A percentile compares a stretch with the other conserved stretches of the same genome.
Conservation (phyloP, 1,140 invertebrate species). For the Hyphantria cunea region DNA sequence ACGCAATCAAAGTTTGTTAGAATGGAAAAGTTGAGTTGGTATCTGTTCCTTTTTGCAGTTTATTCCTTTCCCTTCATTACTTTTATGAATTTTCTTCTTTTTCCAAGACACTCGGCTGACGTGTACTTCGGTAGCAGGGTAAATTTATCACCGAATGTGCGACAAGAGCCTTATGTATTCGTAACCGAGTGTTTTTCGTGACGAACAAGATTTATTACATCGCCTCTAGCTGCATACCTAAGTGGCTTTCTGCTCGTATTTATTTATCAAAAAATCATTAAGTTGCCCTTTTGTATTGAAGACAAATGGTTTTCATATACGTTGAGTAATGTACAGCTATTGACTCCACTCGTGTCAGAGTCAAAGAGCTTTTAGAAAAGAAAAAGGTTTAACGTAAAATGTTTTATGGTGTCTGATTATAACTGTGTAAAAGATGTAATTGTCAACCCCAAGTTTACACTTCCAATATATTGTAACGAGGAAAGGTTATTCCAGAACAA, state of each 20-base stretch:
- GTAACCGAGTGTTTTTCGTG: constrained; percentile 34
- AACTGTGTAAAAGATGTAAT: neutral
- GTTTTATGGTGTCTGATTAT: constrained; percentile 13
- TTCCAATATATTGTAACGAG: no score
- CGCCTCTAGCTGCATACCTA: constrained; percentile 43
- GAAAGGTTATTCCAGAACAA: no score
- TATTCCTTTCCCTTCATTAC: constrained; percentile 51
- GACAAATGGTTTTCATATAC: constrained; percentile 25
- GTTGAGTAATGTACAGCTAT: constrained; percentile 16
- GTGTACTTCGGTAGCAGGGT: constrained; percentile 23
- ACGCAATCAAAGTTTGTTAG: constrained; percentile 64
- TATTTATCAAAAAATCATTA: constrained; percentile 48
- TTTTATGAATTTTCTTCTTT: constrained; percentile 29
- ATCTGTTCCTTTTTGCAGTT: constrained; percentile 36
- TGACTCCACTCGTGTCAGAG: constrained; percentile 4
- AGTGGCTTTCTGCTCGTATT: constrained; percentile 11
- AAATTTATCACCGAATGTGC: constrained; percentile 48
- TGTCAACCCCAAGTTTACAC: no score
- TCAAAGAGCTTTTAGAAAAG: constrained; percentile 13
- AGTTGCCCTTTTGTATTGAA: constrained; percentile 13
- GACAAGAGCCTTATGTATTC: constrained; percentile 30
- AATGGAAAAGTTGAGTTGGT: constrained; percentile 67
- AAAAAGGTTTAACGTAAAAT: neutral
- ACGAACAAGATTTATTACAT: constrained; percentile 55
- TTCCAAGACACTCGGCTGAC: constrained; percentile 11